phyloP scores from a whole-genome alignment of 2,113 vertebrate species.

The Isurus oxyrinchus region DNA sequence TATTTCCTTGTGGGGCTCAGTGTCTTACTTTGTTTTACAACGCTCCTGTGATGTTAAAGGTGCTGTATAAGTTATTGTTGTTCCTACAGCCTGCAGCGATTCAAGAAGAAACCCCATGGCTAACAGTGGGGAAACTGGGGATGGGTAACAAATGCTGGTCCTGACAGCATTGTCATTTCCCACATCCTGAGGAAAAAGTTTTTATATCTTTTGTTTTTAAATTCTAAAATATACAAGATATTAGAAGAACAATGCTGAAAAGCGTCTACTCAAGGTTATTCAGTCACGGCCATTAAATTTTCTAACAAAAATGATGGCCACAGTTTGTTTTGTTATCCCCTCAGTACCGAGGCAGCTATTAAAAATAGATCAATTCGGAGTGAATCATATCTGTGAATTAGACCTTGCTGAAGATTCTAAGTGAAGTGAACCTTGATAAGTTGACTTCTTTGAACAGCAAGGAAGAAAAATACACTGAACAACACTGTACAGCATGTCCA shows the following conservation, averaged over 20 bases:
- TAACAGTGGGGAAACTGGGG: background rate
- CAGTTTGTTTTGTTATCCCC: background rate
- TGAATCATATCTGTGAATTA: background rate
- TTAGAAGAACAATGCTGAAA: background rate
- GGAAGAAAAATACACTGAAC: slow-evolving; percentile 30
- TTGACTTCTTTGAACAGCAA: background rate
- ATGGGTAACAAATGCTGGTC: background rate
- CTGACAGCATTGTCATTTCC: background rate
- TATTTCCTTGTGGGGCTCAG: background rate
- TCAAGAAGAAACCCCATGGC: background rate
- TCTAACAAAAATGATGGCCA: background rate
- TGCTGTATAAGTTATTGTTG: background rate
- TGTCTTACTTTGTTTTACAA: background rate
- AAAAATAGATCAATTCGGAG: background rate
- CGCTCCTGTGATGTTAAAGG: background rate
- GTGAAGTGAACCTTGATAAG: background rate
- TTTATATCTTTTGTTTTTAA: background rate
- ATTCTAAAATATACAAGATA: background rate
- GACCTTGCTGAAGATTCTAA: background rate
- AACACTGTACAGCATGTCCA: background rate
- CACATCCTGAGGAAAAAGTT: background rate
- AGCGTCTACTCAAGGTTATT: background rate
- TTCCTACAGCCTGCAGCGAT: background rate
- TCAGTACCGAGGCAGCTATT: background rate
- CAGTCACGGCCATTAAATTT: background rate